Conservation (phyloP, 1,140 invertebrate species). For the Centruroides vittatus region DNA sequence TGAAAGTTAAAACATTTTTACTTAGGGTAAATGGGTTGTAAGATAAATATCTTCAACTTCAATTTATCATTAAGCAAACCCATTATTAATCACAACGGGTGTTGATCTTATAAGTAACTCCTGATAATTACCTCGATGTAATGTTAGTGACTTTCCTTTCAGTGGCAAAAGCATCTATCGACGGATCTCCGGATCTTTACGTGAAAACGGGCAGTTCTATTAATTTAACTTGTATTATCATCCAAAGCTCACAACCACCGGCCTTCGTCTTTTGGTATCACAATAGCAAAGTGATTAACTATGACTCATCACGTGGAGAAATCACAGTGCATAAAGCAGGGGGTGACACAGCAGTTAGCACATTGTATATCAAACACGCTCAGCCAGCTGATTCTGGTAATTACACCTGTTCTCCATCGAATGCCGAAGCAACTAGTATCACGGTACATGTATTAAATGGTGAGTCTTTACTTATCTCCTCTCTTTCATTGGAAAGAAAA, state of each 20-base stretch:
- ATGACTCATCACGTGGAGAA: conserved; percentile 7
- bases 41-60: no score
- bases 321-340: not conserved
- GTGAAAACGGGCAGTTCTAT: conserved; percentile 82
- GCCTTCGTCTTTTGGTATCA: conserved; percentile 80
- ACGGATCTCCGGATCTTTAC: conserved; percentile 73
- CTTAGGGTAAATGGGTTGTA: no score
- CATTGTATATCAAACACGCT: conserved; percentile 34
- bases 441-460: conserved; percentile 67
- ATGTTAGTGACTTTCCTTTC: conserved; percentile 34
- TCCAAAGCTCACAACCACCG: conserved; percentile 77
- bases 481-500: no score
- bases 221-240: conserved; percentile 79
- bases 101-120: no score
- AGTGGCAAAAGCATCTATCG: conserved; percentile 77
- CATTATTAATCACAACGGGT: no score
- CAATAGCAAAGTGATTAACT: conserved; percentile 27
- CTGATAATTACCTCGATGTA: conserved; percentile 19
- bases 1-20: no score
- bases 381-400: conserved; percentile 63
- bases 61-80: no score
- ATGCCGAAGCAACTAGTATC: conserved; percentile 53
- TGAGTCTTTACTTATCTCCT: conserved; percentile 30
- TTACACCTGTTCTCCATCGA: conserved; percentile 70
- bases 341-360: conserved; percentile 36